Conservation (phyloP, 2,113 vertebrate species). For the Nibea albiflora region DNA sequence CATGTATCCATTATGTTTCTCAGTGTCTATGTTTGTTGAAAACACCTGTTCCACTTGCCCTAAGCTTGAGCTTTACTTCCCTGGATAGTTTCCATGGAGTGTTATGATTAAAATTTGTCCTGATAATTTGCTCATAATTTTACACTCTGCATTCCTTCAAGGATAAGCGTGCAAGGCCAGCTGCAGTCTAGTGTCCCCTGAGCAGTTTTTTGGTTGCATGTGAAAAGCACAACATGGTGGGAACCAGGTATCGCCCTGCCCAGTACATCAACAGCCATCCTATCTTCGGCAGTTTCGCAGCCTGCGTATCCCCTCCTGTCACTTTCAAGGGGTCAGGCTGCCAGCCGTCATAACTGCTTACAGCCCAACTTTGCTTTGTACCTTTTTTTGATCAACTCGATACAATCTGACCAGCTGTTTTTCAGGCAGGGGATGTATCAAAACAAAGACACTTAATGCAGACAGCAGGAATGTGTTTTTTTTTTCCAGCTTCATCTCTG, state of each 20-base stretch:
- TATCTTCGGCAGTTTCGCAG: not conserved
- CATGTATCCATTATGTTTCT: too few species aligned
- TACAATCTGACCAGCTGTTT: not conserved
- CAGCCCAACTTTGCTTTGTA: not conserved
- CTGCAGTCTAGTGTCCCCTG: constrained; percentile 2
- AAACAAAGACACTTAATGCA: not conserved
- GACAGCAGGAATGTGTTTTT: not conserved
- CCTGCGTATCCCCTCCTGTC: not conserved
- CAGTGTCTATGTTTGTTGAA: not conserved
- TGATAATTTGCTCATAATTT: constrained; percentile 7
- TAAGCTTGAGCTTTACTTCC: not conserved
- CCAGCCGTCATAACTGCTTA: not conserved
- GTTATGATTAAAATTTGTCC: not conserved
- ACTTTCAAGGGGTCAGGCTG: not conserved
- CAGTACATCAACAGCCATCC: not conserved
- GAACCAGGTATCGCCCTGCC: not conserved
- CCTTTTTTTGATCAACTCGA: constrained; percentile 4
- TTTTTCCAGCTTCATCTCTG: not conserved
- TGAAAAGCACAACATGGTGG: constrained; percentile 2
- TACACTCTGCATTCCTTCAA: not conserved
- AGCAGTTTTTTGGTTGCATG: not conserved
- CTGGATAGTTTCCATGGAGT: not conserved
- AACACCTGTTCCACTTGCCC: not conserved
- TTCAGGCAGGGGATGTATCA: not conserved
- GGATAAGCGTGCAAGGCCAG: not conserved